Percentiles rank a stretch among this genome's conserved stretches.
Evolutionary conservation across 2,797 vertebrate genomes (phyloP).

Genomic region (Ceyx erithaca): DNA sequence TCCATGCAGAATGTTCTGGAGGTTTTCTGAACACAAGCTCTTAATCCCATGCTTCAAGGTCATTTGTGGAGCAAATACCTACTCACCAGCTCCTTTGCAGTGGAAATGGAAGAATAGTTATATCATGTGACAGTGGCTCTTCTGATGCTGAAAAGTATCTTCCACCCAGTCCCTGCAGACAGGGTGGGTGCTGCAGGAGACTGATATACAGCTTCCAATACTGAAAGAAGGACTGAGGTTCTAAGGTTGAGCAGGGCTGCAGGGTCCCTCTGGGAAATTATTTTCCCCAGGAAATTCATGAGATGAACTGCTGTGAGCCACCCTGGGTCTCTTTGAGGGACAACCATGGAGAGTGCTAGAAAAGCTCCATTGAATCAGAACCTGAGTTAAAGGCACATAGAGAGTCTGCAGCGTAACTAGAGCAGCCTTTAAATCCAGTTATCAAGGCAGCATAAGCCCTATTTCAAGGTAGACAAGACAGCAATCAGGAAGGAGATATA

Average conservation of each 20-base stretch:
- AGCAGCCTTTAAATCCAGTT: background rate
- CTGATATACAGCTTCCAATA: background rate
- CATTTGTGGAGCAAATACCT: background rate
- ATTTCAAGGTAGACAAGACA: background rate
- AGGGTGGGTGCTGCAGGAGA: background rate
- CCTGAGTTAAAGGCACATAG: background rate
- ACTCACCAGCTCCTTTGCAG: background rate
- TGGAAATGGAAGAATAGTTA: background rate
- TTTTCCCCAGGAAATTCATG: background rate
- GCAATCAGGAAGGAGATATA: background rate
- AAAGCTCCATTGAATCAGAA: background rate
- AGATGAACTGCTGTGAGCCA: background rate
- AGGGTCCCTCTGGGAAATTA: accelerated
- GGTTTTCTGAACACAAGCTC: background rate
- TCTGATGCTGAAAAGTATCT: background rate
- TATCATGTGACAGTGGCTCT: accelerated
- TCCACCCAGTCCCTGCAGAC: background rate
- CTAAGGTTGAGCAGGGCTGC: background rate
- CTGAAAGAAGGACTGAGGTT: background rate
- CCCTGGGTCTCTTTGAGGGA: background rate
- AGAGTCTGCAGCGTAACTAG: background rate
- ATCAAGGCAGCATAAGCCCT: background rate
- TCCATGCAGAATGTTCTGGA: background rate
- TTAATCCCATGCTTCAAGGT: background rate
- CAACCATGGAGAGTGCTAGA: background rate